These are phyloP conservation scores for Aleadryas rufinucha DNA, from an alignment of 2,113 vertebrate genomes.

Conservation along the genomic window DNA sequence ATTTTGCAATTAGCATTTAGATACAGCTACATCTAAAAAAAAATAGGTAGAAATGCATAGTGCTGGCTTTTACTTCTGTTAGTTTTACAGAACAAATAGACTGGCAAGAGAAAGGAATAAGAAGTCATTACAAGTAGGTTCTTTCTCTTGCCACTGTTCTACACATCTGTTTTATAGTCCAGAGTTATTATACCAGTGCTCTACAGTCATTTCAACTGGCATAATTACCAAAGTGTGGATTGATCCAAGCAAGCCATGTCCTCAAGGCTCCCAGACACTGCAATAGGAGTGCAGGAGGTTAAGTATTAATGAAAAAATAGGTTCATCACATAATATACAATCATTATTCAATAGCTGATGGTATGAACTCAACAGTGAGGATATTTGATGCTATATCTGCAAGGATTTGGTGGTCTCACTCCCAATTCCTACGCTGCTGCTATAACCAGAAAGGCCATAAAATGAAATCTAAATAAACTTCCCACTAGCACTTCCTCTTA, in stretches of 20 bases:
- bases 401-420: neutral
- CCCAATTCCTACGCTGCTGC: neutral
- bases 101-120: neutral
- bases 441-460: neutral
- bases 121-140: neutral
- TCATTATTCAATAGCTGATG: neutral
- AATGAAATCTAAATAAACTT: neutral
- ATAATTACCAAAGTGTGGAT: neutral
- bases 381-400: neutral
- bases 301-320: neutral
- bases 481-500: neutral
- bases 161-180: neutral
- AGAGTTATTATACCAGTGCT: neutral
- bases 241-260: neutral
- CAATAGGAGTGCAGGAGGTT: neutral
- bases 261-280: neutral
- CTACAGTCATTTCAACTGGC: neutral
- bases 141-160: neutral
- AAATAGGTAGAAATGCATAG: neutral
- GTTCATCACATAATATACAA: neutral
- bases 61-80: neutral
- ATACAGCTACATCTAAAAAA: neutral
- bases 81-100: constrained; percentile 23
- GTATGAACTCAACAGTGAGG: neutral
- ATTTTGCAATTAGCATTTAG: neutral